Evolutionary conservation across 2,113 vertebrate species (phyloP).

Genomic region (Miniopterus natalensis): DNA sequence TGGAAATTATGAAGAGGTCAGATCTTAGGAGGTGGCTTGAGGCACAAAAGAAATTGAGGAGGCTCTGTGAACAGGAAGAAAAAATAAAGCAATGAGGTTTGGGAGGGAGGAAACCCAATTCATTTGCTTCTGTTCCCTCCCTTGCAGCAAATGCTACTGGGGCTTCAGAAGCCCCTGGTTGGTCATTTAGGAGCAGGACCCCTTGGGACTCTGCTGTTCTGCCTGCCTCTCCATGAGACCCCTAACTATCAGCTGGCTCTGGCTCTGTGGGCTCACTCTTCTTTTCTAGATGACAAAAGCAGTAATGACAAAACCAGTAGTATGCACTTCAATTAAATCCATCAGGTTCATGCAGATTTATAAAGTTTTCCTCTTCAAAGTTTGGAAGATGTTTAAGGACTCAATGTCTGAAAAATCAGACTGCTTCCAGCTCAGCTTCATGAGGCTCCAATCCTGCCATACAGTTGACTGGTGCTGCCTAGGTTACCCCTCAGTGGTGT

Average conservation of each 20-base stretch:
- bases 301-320: not conserved
- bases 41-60: not conserved
- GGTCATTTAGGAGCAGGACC: not conserved
- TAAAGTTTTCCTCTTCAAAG: constrained; percentile 71
- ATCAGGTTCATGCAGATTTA: not conserved
- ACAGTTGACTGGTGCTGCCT: constrained; percentile 92
- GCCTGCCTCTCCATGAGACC: not conserved
- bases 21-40: constrained; percentile 27
- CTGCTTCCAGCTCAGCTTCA: constrained; percentile 77
- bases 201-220: not conserved
- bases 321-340: not conserved
- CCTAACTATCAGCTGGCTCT: not conserved
- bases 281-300: not conserved
- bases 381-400: constrained; percentile 69
- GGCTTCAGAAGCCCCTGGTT: not conserved
- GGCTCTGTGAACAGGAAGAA: not conserved
- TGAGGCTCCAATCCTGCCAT: constrained; percentile 84
- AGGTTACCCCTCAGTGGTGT: constrained; percentile 91
- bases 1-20: constrained; percentile 54
- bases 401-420: constrained; percentile 80
- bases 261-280: not conserved
- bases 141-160: not conserved
- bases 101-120: not conserved
- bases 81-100: not conserved
- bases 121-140: not conserved